Percentiles rank a stretch among this genome's conserved stretches.
These are phyloP conservation scores for Todiramphus chloris DNA, from an alignment of 2,113 vertebrate species.

Conservation along the genomic window DNA sequence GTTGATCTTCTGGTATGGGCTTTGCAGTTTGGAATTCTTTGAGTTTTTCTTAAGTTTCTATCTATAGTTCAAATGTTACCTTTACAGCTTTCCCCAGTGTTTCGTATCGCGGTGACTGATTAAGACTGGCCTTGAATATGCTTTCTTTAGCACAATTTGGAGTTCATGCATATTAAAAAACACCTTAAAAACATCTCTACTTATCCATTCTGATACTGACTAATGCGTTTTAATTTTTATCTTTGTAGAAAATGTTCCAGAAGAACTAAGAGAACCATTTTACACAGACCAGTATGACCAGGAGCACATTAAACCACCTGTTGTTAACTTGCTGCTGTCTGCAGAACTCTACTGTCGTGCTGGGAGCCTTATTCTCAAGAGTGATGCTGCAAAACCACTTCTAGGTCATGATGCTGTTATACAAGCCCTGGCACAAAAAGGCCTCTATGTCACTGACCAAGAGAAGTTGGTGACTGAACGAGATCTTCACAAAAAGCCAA, in stretches of 20 bases:
- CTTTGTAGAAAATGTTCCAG: constrained; percentile 87
- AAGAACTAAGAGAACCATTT: constrained; percentile 90
- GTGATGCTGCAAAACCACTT: constrained; percentile 87
- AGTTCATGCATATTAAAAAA: not conserved
- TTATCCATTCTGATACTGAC: not conserved
- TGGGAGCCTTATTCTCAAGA: constrained; percentile 91
- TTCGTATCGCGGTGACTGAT: not conserved
- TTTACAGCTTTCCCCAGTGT: not conserved
- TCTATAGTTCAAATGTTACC: not conserved
- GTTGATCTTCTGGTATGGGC: not conserved
- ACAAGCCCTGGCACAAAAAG: constrained; percentile 93
- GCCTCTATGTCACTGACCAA: constrained; percentile 95
- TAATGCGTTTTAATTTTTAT: not conserved
- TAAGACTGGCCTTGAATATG: not conserved
- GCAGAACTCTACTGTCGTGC: constrained; percentile 95
- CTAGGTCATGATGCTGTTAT: constrained; percentile 94
- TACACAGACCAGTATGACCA: constrained; percentile 98
- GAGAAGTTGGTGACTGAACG: constrained; percentile 92
- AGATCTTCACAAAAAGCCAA: constrained; percentile 92
- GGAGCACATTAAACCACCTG: constrained; percentile 95
- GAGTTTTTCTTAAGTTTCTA: not conserved
- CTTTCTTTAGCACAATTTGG: not conserved
- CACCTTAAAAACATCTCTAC: not conserved
- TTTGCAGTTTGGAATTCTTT: not conserved
- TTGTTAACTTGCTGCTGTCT: constrained; percentile 90